Evolutionary conservation across 1,140 invertebrate species (phyloP).

Genomic region (Patella vulgata): DNA sequence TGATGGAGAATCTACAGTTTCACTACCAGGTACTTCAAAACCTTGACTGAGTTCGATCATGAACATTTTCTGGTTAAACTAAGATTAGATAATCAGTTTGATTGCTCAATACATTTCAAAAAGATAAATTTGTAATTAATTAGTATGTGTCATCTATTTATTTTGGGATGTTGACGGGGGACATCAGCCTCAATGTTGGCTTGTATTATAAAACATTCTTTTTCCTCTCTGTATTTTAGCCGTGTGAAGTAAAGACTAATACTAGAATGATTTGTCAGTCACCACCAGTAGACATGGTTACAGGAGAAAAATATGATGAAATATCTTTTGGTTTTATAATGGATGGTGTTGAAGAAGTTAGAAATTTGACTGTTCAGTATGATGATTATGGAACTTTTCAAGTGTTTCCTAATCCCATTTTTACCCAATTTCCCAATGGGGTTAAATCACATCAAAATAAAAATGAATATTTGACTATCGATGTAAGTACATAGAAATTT

Average conservation of each 20-base stretch:
- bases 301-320: constrained; percentile 69
- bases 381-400: constrained; percentile 75
- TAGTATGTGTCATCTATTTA: too few relatives aligned
- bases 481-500: constrained; percentile 77
- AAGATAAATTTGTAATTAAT: too few relatives aligned
- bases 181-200: too few relatives aligned
- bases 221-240: too few relatives aligned
- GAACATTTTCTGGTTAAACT: too few relatives aligned
- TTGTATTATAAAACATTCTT: too few relatives aligned
- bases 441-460: constrained; percentile 63
- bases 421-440: constrained; percentile 84
- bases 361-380: constrained; percentile 76
- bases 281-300: constrained; percentile 71
- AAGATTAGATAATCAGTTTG: too few relatives aligned
- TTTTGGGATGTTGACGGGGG: too few relatives aligned
- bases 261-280: constrained; percentile 88
- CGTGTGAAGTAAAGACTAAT: constrained; percentile 77
- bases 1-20: too few relatives aligned
- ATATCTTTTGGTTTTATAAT: constrained; percentile 94
- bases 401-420: constrained; percentile 91
- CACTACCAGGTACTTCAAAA: too few relatives aligned
- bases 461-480: constrained; percentile 92
- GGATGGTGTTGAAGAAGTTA: constrained; percentile 88
- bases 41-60: too few relatives aligned
- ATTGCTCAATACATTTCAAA: too few relatives aligned